Evolutionary conservation across 2,113 vertebrate species (phyloP).

Genomic region (Chaetops frenatus): DNA sequence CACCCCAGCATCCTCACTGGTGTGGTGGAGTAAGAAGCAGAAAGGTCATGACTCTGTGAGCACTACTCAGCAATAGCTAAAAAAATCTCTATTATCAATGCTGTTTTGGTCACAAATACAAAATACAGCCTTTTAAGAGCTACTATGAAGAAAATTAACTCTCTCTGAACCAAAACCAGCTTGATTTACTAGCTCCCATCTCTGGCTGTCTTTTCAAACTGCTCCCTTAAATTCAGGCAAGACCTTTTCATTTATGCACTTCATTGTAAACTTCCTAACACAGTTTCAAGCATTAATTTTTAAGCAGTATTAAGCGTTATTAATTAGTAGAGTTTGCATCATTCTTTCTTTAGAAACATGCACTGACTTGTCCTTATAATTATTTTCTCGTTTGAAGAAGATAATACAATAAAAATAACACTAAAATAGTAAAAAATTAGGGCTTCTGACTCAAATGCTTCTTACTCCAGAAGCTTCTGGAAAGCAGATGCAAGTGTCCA

Average conservation of each 20-base stretch:
- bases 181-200: background rate
- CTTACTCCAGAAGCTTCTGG: background rate
- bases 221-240: background rate
- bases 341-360: background rate
- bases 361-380: background rate
- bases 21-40: background rate
- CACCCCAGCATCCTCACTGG: accelerated
- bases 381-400: background rate
- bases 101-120: background rate
- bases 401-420: background rate
- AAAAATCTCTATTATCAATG: background rate
- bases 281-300: background rate
- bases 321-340: too few relatives aligned
- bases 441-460: background rate
- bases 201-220: background rate
- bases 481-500: background rate
- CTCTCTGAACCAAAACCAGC: background rate
- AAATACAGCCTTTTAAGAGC: background rate
- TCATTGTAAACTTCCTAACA: background rate
- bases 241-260: background rate
- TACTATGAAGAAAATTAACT: background rate
- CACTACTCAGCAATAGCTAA: background rate
- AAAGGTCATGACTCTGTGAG: background rate
- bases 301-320: background rate
- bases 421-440: background rate